Evolutionary conservation across 2,113 vertebrate species (phyloP), one percentile per base, ranked within the genome.

Genomic region (Nicator chloris): DNA sequence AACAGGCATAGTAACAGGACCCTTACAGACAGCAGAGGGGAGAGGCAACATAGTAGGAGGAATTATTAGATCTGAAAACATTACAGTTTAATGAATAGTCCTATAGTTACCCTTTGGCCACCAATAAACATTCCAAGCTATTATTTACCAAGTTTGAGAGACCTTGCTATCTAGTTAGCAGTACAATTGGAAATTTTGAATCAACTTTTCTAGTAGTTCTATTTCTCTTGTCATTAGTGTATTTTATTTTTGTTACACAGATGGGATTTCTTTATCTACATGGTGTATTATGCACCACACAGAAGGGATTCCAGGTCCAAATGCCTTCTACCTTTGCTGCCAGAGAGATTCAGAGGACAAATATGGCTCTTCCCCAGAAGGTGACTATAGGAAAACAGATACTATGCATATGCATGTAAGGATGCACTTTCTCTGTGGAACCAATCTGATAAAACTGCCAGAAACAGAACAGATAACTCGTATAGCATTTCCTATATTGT

Each of bases 61-160:
- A 71, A 59, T 75, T 73, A 57, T 70, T 75, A 72, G n/a, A 82
- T 60, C 31, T 90, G 69, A 96, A 96, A 95, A 80, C 13, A 61
- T 23, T 78, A 87, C 51, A 45, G 47, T 90, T 93, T 96, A 92
- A 92, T 4, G 13, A 91, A 92, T 88, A 40, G 49, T 91, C 96
- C 56, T 82, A 75, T 33, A 89, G 33, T 83, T 93, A 75, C 50
- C 42, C 45, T 92, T 45, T 93, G 69, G 71, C 81, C 75, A 66
- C 79, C 59, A 61, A 76, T 69, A 94, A 92, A 47, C 16, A 61
- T 64, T 95, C 70, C 78, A 94, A 47, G 37, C 11, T 59, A 26
- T 59, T 17, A 31, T 27, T 66, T 68, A 31, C n/a, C 27, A 27
- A 18, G 59, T 66, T 80, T 88, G 47, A 60, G 75, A 66, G 64